These are phyloP conservation scores for Brevimyrus niger DNA, from an alignment of 2,113 vertebrate species.

Conservation along the genomic window DNA sequence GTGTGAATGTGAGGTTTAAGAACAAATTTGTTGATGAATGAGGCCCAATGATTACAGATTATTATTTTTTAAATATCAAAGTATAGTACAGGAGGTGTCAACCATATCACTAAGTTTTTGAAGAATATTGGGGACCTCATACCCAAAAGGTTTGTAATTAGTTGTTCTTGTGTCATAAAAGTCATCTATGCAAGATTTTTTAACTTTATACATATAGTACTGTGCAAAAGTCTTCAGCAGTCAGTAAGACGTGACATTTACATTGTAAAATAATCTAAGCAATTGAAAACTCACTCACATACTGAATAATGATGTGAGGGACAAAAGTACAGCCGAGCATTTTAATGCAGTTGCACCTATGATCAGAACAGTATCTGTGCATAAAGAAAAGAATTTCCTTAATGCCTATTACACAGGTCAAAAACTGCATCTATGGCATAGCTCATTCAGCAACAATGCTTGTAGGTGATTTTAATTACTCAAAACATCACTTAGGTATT, in stretches of 20 bases:
- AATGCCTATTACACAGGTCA: too few relatives aligned
- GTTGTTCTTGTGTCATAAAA: background rate
- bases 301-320: background rate
- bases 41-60: too few relatives aligned
- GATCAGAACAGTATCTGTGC: background rate
- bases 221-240: background rate
- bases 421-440: too few relatives aligned
- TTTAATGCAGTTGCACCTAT: background rate
- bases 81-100: background rate
- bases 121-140: background rate
- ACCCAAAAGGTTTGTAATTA: background rate
- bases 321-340: too few relatives aligned
- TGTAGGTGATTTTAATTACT: too few relatives aligned
- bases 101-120: background rate
- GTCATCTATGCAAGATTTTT: background rate
- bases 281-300: background rate
- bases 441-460: too few relatives aligned
- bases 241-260: background rate
- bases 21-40: too few relatives aligned
- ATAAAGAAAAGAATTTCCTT: background rate
- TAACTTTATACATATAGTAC: background rate
- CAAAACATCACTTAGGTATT: too few relatives aligned
- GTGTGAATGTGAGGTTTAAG: too few relatives aligned
- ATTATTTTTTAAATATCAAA: background rate
- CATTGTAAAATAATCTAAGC: background rate